Conservation (phyloP, 2,797 vertebrate genomes). For the Falco concolor region DNA sequence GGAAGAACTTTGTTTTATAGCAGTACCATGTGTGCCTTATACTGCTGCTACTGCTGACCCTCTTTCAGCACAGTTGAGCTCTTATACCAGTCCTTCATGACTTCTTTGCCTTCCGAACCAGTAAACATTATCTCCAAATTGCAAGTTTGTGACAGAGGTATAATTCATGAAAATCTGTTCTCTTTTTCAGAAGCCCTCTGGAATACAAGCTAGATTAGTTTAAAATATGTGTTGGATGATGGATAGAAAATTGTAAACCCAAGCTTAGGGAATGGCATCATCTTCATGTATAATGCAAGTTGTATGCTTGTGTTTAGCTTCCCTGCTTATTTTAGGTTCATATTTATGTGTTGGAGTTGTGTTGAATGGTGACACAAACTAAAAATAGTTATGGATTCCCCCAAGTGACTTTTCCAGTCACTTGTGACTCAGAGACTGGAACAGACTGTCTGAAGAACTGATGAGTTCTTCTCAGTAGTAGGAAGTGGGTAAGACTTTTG, state of each 20-base stretch:
- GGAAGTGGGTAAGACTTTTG: neutral
- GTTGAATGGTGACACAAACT: neutral
- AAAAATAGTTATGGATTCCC: neutral
- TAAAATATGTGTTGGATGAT: neutral
- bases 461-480: neutral
- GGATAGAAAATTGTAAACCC: neutral
- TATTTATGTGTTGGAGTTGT: neutral
- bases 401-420: neutral
- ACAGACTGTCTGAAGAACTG: slow-evolving; percentile 3
- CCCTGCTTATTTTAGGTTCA: neutral
- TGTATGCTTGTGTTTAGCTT: neutral
- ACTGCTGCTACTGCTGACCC: slow-evolving; percentile 25
- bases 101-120: slow-evolving; percentile 16
- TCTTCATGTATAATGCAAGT: neutral
- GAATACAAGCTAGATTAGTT: neutral
- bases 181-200: neutral
- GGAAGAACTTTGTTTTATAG: slow-evolving; percentile 63
- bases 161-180: slow-evolving; percentile 2
- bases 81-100: slow-evolving; percentile 10
- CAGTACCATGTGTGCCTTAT: slow-evolving; percentile 58
- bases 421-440: slow-evolving; percentile 16
- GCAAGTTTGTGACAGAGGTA: slow-evolving; percentile 9
- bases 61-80: slow-evolving; percentile 29
- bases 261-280: neutral
- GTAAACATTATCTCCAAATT: neutral